A percentile compares a stretch with the other conserved stretches of the same genome.
phyloP scores from a whole-genome alignment of 2,797 vertebrate genomes.

The Denticeps clupeoides region DNA sequence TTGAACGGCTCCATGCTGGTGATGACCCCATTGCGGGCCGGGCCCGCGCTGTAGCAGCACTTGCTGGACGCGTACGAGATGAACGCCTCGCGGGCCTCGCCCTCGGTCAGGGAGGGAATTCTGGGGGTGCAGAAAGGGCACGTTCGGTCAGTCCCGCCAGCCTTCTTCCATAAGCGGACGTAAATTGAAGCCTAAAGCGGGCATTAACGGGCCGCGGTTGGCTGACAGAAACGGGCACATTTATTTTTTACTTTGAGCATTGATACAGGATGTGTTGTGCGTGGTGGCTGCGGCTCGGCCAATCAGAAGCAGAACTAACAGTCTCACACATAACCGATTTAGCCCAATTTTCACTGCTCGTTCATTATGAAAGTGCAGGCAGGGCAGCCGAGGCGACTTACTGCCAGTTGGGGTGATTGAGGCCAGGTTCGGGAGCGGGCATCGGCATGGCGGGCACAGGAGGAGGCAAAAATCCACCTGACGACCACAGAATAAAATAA shows the following conservation, averaged over 20 bases:
- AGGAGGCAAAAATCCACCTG: conserved; percentile 61
- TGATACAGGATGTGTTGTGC: no score
- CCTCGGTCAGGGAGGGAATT: conserved; percentile 49
- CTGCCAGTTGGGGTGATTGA: conserved; percentile 50
- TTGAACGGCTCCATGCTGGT: conserved; percentile 44
- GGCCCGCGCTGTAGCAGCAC: conserved; percentile 46
- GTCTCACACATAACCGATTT: no score
- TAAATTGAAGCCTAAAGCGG: background rate
- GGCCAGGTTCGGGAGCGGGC: conserved; percentile 37
- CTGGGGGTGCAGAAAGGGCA: no score
- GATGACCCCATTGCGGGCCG: conserved; percentile 44
- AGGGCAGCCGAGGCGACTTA: no score
- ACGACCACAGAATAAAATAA: conserved; percentile 1
- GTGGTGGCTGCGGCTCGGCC: no score
- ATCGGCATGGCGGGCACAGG: conserved; percentile 48
- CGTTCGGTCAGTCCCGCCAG: no score
- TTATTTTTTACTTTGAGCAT: no score
- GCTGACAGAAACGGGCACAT: no score
- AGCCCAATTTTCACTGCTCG: no score
- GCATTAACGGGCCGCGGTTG: background rate
- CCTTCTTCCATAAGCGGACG: background rate
- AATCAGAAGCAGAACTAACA: no score
- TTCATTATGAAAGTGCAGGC: no score
- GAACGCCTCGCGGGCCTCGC: conserved; percentile 48
- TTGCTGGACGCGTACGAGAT: conserved; percentile 35